Evolutionary conservation across 2,113 vertebrate species (phyloP).

Genomic region (Cheilinus undulatus): DNA sequence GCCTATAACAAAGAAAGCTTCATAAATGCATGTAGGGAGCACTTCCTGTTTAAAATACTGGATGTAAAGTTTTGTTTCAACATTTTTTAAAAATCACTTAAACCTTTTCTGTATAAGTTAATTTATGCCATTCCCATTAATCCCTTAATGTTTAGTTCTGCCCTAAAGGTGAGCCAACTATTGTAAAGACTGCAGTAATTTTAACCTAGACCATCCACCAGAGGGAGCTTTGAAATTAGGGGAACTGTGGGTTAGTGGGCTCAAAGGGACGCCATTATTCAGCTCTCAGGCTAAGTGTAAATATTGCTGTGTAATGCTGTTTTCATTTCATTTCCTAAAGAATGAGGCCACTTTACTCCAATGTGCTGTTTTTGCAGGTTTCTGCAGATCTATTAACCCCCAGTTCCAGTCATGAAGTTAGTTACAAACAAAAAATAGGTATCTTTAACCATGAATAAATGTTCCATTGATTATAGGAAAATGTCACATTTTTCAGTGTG

Average conservation of each 20-base stretch:
- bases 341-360: neutral
- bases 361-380: neutral
- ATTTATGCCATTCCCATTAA: neutral
- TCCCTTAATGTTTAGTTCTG: neutral
- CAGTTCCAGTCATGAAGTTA: neutral
- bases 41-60: conserved; percentile 1
- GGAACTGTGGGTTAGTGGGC: neutral
- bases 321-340: conserved; percentile 14
- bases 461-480: neutral
- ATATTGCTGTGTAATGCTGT: conserved; percentile 4
- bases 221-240: conserved; percentile 29
- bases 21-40: neutral
- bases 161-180: too few relatives aligned
- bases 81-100: too few relatives aligned
- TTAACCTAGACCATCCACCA: conserved; percentile 36
- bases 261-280: conserved; percentile 16
- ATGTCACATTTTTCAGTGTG: too few relatives aligned
- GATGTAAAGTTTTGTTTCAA: neutral
- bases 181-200: neutral
- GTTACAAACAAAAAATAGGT: neutral
- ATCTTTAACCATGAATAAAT: neutral
- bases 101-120: too few relatives aligned
- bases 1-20: conserved; percentile 68
- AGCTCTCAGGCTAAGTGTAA: conserved; percentile 1
- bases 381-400: neutral